phyloP scores from a whole-genome alignment of 2,113 vertebrate species.

The Odobenus rosmarus region DNA sequence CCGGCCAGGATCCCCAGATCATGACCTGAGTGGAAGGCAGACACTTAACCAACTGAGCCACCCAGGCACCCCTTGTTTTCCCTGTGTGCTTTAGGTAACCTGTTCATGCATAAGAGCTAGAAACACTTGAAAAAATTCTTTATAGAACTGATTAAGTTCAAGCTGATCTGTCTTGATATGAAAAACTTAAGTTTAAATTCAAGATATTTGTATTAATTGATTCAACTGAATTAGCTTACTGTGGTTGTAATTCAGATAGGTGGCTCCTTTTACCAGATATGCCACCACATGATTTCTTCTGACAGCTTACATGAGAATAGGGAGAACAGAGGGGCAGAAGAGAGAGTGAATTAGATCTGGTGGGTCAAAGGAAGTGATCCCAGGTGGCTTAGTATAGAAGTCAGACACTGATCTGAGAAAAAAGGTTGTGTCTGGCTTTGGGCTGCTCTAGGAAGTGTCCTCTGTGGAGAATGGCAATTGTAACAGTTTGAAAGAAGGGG shows the following conservation, averaged over 20 bases:
- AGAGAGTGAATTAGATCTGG: not conserved
- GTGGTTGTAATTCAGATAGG: not conserved
- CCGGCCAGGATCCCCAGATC: not conserved
- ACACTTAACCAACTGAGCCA: not conserved
- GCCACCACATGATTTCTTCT: not conserved
- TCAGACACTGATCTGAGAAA: not conserved
- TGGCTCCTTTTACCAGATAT: not conserved
- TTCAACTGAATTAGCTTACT: conserved; percentile 18
- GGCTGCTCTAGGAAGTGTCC: not conserved
- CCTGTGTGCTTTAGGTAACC: not conserved
- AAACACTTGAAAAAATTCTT: not conserved
- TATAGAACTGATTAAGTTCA: not conserved
- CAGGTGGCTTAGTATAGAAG: not conserved
- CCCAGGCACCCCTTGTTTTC: not conserved
- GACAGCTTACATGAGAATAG: not conserved
- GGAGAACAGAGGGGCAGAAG: not conserved
- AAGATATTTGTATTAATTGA: not conserved
- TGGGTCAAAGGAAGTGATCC: not conserved
- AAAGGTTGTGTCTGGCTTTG: not conserved
- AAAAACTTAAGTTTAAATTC: conserved; percentile 15
- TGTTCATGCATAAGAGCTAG: not conserved
- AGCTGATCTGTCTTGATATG: not conserved
- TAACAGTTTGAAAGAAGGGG: conserved; percentile 15
- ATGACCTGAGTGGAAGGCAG: not conserved
- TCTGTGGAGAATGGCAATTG: not conserved